Percentiles rank a stretch among this genome's conserved stretches.
Conservation (phyloP, 2,797 vertebrate species). For the Synanceia verrucosa region DNA sequence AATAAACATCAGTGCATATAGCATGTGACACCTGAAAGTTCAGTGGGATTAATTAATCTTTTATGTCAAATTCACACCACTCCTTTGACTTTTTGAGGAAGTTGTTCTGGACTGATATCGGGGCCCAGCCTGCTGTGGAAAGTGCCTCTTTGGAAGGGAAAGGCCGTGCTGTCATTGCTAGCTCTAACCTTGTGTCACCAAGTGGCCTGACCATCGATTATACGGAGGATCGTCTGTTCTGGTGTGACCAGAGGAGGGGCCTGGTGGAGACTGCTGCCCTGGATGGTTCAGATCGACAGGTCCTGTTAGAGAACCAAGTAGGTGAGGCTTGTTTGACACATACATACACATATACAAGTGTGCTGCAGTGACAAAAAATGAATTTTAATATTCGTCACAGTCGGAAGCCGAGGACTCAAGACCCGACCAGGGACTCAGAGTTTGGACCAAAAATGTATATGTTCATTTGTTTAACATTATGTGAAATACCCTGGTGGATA, state of each 20-base stretch:
- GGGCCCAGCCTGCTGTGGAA: slow-evolving; percentile 84
- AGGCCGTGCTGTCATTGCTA: slow-evolving; percentile 79
- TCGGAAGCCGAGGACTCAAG: too few species aligned
- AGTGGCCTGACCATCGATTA: slow-evolving; percentile 91
- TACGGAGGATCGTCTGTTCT: slow-evolving; percentile 86
- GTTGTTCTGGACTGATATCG: slow-evolving; percentile 94
- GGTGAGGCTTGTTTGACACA: slow-evolving; percentile 88
- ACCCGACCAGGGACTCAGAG: too few species aligned
- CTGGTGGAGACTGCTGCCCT: slow-evolving; percentile 86
- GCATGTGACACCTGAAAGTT: not conserved
- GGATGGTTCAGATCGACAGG: slow-evolving; percentile 88
- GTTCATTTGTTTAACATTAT: too few species aligned
- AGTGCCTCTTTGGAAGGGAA: slow-evolving; percentile 86
- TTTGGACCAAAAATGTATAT: too few species aligned
- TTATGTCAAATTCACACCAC: not conserved
- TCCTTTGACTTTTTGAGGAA: slow-evolving; percentile 82
- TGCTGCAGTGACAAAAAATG: not conserved
- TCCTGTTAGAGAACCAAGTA: slow-evolving; percentile 92
- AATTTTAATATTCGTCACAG: too few species aligned
- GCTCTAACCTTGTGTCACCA: slow-evolving; percentile 83
- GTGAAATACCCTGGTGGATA: too few species aligned
- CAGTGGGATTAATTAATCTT: not conserved
- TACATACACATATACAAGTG: slow-evolving; percentile 15
- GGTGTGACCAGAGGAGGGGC: slow-evolving; percentile 88
- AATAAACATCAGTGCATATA: not conserved